phyloP scores from a whole-genome alignment of 2,888 invertebrate species.

The Mimumesa dahlbomi region DNA sequence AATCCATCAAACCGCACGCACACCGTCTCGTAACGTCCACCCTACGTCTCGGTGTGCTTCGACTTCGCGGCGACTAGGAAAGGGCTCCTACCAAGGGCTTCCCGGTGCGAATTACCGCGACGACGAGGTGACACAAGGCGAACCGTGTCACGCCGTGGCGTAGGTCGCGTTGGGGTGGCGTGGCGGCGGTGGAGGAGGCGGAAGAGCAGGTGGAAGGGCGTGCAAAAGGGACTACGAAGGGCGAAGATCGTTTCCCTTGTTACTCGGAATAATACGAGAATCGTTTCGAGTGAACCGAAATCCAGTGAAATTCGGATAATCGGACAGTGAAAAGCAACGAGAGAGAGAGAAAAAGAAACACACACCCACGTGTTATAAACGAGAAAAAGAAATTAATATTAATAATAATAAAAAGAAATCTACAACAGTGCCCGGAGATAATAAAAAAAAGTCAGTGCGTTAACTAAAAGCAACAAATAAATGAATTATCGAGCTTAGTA shows the following conservation, averaged over 20 bases:
- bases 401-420: no score
- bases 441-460: conserved; percentile 32
- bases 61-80: conserved; percentile 56
- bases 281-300: no score
- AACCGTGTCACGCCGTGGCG: conserved; percentile 60
- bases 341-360: no score
- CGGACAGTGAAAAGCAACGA: conserved; percentile 11
- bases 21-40: no score
- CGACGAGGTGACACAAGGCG: conserved; percentile 54
- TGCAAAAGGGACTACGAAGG: conserved; percentile 30
- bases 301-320: not conserved
- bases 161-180: conserved; percentile 58
- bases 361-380: no score
- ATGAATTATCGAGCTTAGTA: conserved; percentile 40
- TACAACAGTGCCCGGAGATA: no score
- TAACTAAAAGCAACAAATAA: conserved; percentile 17
- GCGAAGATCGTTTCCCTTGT: no score
- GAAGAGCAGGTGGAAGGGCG: conserved; percentile 54
- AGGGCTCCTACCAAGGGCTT: conserved; percentile 36
- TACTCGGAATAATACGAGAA: no score
- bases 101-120: conserved; percentile 45
- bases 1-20: no score
- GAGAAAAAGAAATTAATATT: no score
- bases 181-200: conserved; percentile 41
- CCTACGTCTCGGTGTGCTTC: conserved; percentile 54